phyloP scores from a whole-genome alignment of 2,113 vertebrate species.

The Colaptes auratus region DNA sequence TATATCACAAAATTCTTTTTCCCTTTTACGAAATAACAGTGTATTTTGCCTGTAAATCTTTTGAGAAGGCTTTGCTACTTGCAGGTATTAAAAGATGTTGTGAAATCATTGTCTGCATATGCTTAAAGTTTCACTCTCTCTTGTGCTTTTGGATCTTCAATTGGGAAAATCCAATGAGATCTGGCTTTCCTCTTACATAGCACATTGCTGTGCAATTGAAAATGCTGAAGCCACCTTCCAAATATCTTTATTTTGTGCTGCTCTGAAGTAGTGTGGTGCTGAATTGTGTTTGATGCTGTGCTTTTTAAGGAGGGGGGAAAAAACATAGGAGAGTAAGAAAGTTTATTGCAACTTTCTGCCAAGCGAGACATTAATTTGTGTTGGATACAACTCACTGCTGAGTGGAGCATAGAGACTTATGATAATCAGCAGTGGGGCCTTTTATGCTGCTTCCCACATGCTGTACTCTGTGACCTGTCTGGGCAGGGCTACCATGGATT shows the following conservation, averaged over 20 bases:
- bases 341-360: not conserved
- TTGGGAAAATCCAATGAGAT: conserved; percentile 7
- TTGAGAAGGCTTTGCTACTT: not conserved
- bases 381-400: not conserved
- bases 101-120: not conserved
- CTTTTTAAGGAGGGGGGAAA: not conserved
- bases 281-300: not conserved
- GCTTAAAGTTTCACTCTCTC: not conserved
- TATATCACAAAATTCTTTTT: not conserved
- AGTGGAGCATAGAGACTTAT: not conserved
- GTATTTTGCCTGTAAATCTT: not conserved
- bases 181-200: conserved; percentile 7
- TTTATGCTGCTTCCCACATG: not conserved
- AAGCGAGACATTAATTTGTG: conserved; percentile 16
- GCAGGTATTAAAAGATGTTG: not conserved
- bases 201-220: not conserved
- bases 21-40: not conserved
- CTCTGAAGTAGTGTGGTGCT: not conserved
- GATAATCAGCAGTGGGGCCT: not conserved
- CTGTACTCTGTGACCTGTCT: not conserved
- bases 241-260: not conserved
- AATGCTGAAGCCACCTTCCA: not conserved
- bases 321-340: not conserved
- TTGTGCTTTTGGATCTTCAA: not conserved
- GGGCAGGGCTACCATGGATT: not conserved